Base-by-base conservation (phyloP, 2,888 invertebrate genomes). In the Octodonta nipae region DNA sequence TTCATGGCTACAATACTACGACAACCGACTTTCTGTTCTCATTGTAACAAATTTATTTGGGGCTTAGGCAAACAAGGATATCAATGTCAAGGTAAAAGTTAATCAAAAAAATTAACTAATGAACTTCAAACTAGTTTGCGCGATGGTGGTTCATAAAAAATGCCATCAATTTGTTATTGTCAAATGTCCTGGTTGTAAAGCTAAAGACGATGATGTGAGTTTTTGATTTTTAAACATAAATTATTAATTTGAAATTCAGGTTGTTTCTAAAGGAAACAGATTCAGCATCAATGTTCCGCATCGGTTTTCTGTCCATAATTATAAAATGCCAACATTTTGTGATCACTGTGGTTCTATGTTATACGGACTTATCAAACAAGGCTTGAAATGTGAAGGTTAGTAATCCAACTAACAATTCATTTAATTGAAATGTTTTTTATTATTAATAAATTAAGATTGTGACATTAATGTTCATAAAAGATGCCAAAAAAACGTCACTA, bases 271-370 rank as follows among this genome's bases (percentile, higher is more conserved):
- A 66, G 67, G 44, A 71, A 73, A 42, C n/a, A n/a, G n/a, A n/a
- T n/a, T n/a, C n/a, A n/a, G n/a, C n/a, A n/a, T n/a, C n/a, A n/a
- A n/a, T n/a, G n/a, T n/a, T n/a, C 89, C 95, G 33, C 96, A 98
- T 68, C 78, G 87, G 45, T 75, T 98, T 35, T 78, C 81, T 47
- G 93, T 98, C 44, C 96, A 98, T 70, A 95, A 93, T 15, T 98
- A 96, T 68, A 95, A 93, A 70, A 84, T 88, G 46, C 98, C 98
- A 40, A 95, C 98, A 42, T 98, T 98, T 72, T 98, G 96, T 69
- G 96, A 98, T 72, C 95, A 93, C 68, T 98, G 98, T 66, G 96
- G 96, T 20, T 96, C 96, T 67, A 93, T 98, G 91, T 74, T 98
- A 15, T 96, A 96, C 67, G 98, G 98, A 3, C 73, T 98, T 44